These are phyloP conservation scores for Centropus bengalensis DNA, from an alignment of 2,113 vertebrate genomes.

Conservation along the genomic window DNA sequence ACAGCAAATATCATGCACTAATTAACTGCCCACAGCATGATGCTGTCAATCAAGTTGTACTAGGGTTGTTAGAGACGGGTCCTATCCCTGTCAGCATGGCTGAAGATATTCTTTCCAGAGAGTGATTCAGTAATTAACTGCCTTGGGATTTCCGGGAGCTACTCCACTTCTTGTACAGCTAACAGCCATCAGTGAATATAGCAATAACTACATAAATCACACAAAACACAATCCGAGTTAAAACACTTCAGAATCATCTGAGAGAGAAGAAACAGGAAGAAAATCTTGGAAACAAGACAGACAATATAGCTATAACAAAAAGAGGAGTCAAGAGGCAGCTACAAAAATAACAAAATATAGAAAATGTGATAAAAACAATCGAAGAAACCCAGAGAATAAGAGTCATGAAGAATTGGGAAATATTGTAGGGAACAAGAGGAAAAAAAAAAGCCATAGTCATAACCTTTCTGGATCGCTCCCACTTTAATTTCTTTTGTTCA, in stretches of 20 bases:
- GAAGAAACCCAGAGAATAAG: background rate
- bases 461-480: background rate
- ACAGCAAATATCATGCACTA: background rate
- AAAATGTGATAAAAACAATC: background rate
- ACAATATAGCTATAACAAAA: background rate
- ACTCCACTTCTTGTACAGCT: background rate
- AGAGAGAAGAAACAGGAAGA: background rate
- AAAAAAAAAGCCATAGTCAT: background rate
- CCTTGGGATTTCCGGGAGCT: slow-evolving; percentile 25
- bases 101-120: background rate
- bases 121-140: slow-evolving; percentile 46
- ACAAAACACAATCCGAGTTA: background rate
- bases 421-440: background rate
- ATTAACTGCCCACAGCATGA: background rate
- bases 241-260: background rate
- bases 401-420: background rate
- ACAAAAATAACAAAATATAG: background rate
- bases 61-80: background rate
- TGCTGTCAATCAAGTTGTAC: background rate
- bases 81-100: background rate
- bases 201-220: background rate
- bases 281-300: background rate
- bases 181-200: slow-evolving; percentile 11
- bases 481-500: background rate
- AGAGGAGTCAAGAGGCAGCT: background rate